Base-by-base conservation (phyloP, 2,113 vertebrate genomes). In the Pantherophis guttatus region DNA sequence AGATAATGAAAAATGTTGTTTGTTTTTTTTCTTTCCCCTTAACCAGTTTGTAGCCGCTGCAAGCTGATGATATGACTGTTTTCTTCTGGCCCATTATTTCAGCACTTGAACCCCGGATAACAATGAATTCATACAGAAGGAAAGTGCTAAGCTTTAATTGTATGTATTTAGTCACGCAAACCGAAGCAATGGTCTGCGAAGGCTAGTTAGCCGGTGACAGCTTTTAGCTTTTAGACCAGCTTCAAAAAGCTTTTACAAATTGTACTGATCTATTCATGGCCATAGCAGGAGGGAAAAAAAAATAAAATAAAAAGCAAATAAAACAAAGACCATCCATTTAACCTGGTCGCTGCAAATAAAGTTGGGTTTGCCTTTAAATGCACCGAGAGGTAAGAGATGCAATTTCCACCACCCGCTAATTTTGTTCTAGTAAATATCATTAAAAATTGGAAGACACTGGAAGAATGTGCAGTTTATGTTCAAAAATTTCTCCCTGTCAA, bases 151-250 rank as follows among this genome's bases (percentile, higher is more conserved):
- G 98, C 98, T 98, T 98, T 99, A 99, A 99, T 99, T 99, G 99
- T 99, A 99, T 99, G 99, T 99, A 99, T 99, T 99, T 99, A 99
- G 99, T 99, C 99, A 99, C 99, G 99, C 99, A 99, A 99, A 99
- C 99, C 98, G 98, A 98, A 98, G 98, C 99, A 98, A 99, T 99
- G 98, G 98, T 98, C 98, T 99, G 99, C 98, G 99, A 99, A 99
- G 98, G 98, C 98, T 98, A 98, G 98, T 99, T 99, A 99, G 98
- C 98, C 98, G 98, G 98, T 99, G 98, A 99, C 98, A 99, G 99
- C 98, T 98, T 98, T 98, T 98, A 97, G 99, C 98, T 98, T 44
- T 98, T 97, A 97, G 98, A 98, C 98, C 97, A 98, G 98, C 98
- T 99, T 98, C 97, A 97, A 98, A 98, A 98, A 98, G 98, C 98